phyloP scores from a whole-genome alignment of 2,888 invertebrate species.

The Caenorhabditis afra region DNA sequence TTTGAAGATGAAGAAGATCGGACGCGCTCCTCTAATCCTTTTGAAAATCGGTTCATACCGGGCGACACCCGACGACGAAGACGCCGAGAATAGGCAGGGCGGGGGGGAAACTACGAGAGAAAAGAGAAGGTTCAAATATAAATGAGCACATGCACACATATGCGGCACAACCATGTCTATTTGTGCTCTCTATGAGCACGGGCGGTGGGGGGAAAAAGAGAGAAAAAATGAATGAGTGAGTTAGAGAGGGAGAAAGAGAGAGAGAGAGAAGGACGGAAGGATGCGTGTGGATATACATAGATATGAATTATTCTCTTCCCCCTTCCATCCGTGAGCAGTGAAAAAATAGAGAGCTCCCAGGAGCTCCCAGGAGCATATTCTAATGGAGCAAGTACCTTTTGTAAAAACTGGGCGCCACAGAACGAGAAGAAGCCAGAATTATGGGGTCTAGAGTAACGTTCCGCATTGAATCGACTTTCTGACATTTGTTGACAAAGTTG shows the following conservation, averaged over 20 bases:
- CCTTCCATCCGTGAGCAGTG: constrained; percentile 6
- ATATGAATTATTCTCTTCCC: constrained; percentile 31
- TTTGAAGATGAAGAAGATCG: too few relatives aligned
- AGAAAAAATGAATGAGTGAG: neutral
- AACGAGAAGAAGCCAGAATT: too few relatives aligned
- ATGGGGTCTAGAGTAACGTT: too few relatives aligned
- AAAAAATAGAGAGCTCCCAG: constrained; percentile 16
- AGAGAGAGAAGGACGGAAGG: constrained; percentile 5
- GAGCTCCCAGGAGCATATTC: constrained; percentile 3
- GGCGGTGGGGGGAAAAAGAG: constrained; percentile 8
- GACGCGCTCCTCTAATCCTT: too few relatives aligned
- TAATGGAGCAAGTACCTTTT: too few relatives aligned
- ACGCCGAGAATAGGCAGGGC: too few relatives aligned
- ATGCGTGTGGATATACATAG: constrained; percentile 22
- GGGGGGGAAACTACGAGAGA: too few relatives aligned
- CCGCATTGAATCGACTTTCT: too few relatives aligned
- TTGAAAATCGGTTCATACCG: too few relatives aligned
- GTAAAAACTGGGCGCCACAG: too few relatives aligned
- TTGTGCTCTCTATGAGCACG: neutral
- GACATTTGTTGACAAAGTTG: too few relatives aligned
- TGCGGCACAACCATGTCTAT: neutral
- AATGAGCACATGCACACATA: neutral
- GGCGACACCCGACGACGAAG: too few relatives aligned
- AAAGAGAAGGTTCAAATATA: constrained; percentile 1
- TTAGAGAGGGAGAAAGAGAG: constrained; percentile 6